Evolutionary conservation across 2,113 vertebrate species (phyloP), one percentile per base, ranked within the genome.

Genomic region (Chaenocephalus aceratus): DNA sequence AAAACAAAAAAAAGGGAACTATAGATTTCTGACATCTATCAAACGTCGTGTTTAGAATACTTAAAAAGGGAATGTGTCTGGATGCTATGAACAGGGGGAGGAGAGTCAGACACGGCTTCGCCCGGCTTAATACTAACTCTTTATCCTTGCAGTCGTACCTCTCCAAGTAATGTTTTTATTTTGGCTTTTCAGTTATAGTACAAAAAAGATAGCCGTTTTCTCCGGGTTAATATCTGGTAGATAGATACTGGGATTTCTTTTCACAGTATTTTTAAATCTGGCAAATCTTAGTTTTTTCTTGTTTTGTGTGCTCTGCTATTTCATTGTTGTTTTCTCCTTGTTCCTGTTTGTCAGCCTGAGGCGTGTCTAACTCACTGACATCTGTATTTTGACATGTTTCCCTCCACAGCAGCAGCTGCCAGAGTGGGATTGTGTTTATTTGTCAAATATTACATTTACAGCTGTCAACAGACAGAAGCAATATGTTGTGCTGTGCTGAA

Each of bases 321-420:
- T 77, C 83, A 15, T 77, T 68, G 34, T 64, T 41, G 36, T 13
- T 51, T 63, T 76, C 53, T 4, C 7, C 10, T 57, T 18, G 23
- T 63, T 67, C 52, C 48, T 46, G 26, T 36, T 65, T 69, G 45
- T 75, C 36, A 65, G 69, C 79, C 79, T 73, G 36, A 2, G 76
- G 69, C 75, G 45, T 14, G 21, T 57, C 49, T 26, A 46, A 61
- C 69, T 58, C 64, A 41, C 6, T 48, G 14, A 68, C 6, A 4
- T 78, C 71, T 61, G 18, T 65, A 59, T 86, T 13, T 13, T 75
- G 59, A 74, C 66, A 56, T 54, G 75, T 44, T 49, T 2, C 18
- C 48, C 70, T 79, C 14, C 34, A 6, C 51, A 23, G 75, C 51
- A 80, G 49, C 80, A 72, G 30, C 71, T 53, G 46, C 26, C 21